A percentile compares a stretch with the other conserved stretches of the same genome.
Evolutionary conservation across 2,113 vertebrate genomes (phyloP).

Genomic region (Azemiops feae): DNA sequence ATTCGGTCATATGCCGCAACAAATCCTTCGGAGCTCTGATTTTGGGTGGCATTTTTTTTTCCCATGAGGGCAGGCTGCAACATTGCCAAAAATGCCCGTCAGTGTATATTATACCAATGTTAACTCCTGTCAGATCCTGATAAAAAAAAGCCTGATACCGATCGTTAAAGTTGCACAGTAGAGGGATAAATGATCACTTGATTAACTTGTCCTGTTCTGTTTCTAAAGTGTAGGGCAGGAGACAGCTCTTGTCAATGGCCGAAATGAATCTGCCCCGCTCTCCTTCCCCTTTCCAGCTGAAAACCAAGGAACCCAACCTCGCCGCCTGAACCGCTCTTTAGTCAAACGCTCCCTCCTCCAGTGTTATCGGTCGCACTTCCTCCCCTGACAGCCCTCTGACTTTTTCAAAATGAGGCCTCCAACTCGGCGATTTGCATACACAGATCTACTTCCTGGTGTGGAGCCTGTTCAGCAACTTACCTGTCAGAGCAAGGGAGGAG

Average conservation of each 20-base stretch:
- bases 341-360: slow-evolving; percentile 18
- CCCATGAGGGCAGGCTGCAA: background rate
- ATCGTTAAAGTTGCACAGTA: background rate
- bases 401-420: slow-evolving; percentile 25
- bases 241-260: background rate
- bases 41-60: background rate
- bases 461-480: slow-evolving; percentile 70
- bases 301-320: background rate
- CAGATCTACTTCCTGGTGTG: slow-evolving; percentile 71
- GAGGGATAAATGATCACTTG: background rate
- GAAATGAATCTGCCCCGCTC: background rate
- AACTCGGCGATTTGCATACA: slow-evolving; percentile 58
- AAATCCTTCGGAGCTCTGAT: background rate
- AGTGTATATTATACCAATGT: background rate
- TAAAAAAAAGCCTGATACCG: background rate
- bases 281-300: fast-evolving
- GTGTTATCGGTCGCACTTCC: slow-evolving; percentile 25
- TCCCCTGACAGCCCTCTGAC: slow-evolving; percentile 41
- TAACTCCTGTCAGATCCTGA: background rate
- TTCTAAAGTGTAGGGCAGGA: background rate
- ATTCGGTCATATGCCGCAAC: background rate
- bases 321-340: fast-evolving
- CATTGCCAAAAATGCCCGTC: background rate
- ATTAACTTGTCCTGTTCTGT: background rate
- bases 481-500: slow-evolving; percentile 59